phyloP scores from a whole-genome alignment of 2,888 invertebrate species.

The Teleogryllus oceanicus region DNA sequence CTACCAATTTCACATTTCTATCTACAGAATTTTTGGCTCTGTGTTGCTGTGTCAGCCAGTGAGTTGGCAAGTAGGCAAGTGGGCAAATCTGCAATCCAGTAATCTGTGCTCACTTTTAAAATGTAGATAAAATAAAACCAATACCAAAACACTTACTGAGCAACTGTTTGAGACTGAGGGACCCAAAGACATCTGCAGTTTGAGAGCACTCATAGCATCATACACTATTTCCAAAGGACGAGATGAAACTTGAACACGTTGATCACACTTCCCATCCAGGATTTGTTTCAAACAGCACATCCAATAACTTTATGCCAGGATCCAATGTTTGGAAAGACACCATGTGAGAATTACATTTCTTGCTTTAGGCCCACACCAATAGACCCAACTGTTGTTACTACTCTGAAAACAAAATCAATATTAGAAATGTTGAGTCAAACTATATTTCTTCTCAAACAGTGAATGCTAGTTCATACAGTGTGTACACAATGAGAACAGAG shows the following conservation, averaged over 20 bases:
- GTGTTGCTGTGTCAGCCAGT: no score
- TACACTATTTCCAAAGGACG: conserved; percentile 85
- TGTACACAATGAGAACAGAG: no score
- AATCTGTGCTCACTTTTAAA: no score
- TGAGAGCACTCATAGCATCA: conserved; percentile 85
- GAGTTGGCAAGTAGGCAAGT: no score
- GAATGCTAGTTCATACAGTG: no score
- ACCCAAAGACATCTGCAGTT: conserved; percentile 82
- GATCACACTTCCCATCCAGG: conserved; percentile 84
- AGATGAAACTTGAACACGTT: conserved; percentile 72
- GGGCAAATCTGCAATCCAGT: no score
- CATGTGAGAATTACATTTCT: conserved; percentile 58
- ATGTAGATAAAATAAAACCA: not conserved
- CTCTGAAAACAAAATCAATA: conserved; percentile 47
- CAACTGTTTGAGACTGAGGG: conserved; percentile 72
- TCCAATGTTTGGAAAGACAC: conserved; percentile 58
- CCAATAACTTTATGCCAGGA: conserved; percentile 56
- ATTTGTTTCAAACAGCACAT: conserved; percentile 87
- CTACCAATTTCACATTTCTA: no score
- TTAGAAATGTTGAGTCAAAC: no score
- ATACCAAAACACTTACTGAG: conserved; percentile 62
- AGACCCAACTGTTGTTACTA: conserved; percentile 66
- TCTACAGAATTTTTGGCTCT: no score
- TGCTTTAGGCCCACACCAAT: conserved; percentile 68
- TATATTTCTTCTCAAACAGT: no score